Base-by-base conservation (phyloP, 2,113 vertebrate genomes). In the Megaceryle torquata region DNA sequence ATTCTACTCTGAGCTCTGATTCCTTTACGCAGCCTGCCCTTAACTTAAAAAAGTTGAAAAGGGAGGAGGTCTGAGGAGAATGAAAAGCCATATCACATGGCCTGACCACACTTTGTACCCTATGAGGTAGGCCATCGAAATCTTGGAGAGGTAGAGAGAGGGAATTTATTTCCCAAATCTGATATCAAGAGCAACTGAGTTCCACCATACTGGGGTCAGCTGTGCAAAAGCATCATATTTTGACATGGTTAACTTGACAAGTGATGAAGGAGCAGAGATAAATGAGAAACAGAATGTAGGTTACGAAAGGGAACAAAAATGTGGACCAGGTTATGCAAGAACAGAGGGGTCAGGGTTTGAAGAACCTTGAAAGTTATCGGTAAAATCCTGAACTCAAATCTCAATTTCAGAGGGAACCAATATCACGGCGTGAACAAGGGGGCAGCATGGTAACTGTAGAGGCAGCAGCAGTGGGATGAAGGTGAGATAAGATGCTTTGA, bases 1-100 rank as follows among this genome's bases (percentile, higher is more conserved):
- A 82, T 53, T 95, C 95, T 92, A 69, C 91, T 95, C 93, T 88
- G 96, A 95, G 86, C 95, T 96, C 92, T 91, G 83, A 94, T 96
- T 94, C 82, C 96, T 95, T 95, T 68, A 75, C 82, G 50, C 54
- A 78, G 76, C 59, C 91, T 96, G 80, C 93, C 86, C 94, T 97
- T 84, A 72, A 88, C 85, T 93, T 95, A 57, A 96, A 97, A 95
- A 97, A 96, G 86, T 57, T 91, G 92, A 91, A 94, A 43, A 78
- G n/a, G 84, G 92, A 91, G 51, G 63, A 64, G 64, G 33, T 83
- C 81, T 86, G 74, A 39, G 75, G 87, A 59, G 88, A 97, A 97
- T 96, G 89, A 97, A 97, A 96, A 97, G 95, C 56, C 33, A 5
- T 84, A 77, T 75, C 59, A 69, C 75, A 61, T 94, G 59, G 54